Conservation (phyloP, 2,113 vertebrate species). For the Dasyprocta punctata region DNA sequence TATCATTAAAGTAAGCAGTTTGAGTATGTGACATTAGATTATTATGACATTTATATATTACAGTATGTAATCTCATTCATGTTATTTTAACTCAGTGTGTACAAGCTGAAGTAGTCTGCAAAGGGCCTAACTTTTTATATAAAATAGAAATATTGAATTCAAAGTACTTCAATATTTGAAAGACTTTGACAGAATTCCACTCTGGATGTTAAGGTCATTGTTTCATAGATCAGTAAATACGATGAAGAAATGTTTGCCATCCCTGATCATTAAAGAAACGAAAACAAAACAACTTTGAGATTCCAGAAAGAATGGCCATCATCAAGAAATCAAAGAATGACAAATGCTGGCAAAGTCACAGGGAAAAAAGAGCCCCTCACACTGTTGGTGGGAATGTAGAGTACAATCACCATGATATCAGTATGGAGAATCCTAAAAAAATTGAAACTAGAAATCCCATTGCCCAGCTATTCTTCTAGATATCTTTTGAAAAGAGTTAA, state of each 20-base stretch:
- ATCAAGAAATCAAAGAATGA: not conserved
- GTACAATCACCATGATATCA: not conserved
- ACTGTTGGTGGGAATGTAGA: not conserved
- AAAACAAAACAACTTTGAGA: not conserved
- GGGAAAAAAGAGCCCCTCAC: not conserved
- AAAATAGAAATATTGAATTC: slow-evolving; percentile 12
- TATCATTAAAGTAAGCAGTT: not conserved
- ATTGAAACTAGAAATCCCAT: not conserved
- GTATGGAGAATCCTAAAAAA: not conserved
- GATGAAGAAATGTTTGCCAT: not conserved
- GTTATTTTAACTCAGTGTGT: not conserved
- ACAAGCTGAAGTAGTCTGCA: not conserved
- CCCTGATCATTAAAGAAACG: not conserved
- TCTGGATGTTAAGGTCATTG: not conserved
- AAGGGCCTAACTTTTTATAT: not conserved
- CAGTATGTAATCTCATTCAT: not conserved
- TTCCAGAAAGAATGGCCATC: not conserved
- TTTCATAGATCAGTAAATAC: not conserved
- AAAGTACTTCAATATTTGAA: not conserved
- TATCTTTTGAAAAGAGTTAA: not conserved
- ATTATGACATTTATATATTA: not conserved
- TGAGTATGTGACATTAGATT: not conserved
- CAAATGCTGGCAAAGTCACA: not conserved
- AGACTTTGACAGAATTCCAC: not conserved
- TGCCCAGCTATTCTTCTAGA: not conserved